Evolutionary conservation across 2,113 vertebrate genomes (phyloP), one percentile per base, ranked within the genome.

Genomic region (Anser brachyrhynchus): DNA sequence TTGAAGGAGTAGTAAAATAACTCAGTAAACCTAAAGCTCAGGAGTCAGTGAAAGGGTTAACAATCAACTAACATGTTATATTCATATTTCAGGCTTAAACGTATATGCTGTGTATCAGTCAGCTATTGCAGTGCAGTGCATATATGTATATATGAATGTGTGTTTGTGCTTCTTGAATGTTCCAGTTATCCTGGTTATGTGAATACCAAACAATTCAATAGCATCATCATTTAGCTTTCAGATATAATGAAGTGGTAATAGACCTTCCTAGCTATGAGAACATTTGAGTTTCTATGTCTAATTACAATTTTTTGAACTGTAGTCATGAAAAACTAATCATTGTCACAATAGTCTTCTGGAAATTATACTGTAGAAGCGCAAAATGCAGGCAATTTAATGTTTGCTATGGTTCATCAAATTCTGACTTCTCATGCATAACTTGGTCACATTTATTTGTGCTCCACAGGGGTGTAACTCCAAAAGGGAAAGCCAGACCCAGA

Each of bases 371-470:
- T 2, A 92, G 90, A 94, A 96, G 76, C 84, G 92, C 49, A 88
- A 96, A 97, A 95, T 83, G 26, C 51, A 86, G 70, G 66, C 87
- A 96, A 97, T 97, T 95, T 90, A 74, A 69, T 95, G 55, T 94
- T 96, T 94, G 83, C 66, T 77, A 74, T 80, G 90, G 95, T 94
- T 95, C 92, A 94, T 95, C 96, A 97, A 90, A 91, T 95, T 91
- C 93, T 94, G 70, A 69, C 65, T 91, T 33, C n/a, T 93, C 82
- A 89, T 97, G 90, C 94, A 89, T 96, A 95, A 94, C 94, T 94
- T 92, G 78, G 83, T 84, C 84, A 79, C 76, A 96, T 97, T 95
- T 96, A 91, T 91, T 92, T 93, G 79, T 82, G 66, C 73, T 81
- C 95, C 89, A 70, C 76, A 92, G 90, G 95, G 84, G 59, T 75